Conservation (phyloP, 2,113 vertebrate genomes). For the Macaca nemestrina region DNA sequence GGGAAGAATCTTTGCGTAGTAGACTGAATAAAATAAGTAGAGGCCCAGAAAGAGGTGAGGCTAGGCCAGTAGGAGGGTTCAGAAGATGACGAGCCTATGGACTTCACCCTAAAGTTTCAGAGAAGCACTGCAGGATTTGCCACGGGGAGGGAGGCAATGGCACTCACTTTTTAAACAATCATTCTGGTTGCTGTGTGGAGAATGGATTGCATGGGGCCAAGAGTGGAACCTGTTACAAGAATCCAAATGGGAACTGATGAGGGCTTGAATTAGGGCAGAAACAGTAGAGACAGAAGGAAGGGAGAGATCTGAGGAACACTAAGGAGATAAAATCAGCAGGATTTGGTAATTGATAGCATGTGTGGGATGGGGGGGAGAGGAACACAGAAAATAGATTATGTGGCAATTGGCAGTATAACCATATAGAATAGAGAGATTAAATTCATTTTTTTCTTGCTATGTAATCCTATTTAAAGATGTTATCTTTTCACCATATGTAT, state of each 20-base stretch:
- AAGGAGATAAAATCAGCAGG: background rate
- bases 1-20: background rate
- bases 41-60: too few species aligned
- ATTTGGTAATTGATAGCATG: accelerated
- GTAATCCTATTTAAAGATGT: constrained; percentile 46
- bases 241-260: background rate
- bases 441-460: constrained; percentile 39
- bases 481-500: background rate
- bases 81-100: background rate
- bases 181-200: background rate
- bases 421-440: constrained; percentile 41
- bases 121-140: background rate
- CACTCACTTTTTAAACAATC: background rate
- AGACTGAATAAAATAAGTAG: background rate
- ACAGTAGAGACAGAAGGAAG: background rate
- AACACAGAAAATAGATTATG: background rate
- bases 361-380: background rate
- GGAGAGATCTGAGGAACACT: background rate
- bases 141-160: background rate
- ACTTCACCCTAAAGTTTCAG: background rate
- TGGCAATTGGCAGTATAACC: background rate
- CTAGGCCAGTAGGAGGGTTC: background rate
- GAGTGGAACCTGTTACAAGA: background rate
- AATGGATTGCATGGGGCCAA: background rate
- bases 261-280: background rate